These are phyloP conservation scores for Peromyscus maniculatus DNA, from an alignment of 2,113 vertebrate genomes.

Conservation along the genomic window DNA sequence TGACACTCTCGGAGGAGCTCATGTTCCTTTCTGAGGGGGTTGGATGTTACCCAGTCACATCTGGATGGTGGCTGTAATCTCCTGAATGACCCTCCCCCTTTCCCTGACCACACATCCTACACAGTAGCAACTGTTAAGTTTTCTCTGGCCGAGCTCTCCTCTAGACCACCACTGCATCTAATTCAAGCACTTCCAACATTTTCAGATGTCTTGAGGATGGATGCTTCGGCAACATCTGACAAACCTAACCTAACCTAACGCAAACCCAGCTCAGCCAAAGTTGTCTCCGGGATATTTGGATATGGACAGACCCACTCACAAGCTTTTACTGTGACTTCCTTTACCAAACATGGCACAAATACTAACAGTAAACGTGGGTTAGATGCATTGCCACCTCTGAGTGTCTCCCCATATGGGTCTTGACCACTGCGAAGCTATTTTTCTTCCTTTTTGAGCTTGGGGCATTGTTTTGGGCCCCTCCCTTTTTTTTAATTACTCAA, in stretches of 20 bases:
- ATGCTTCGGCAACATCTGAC: not conserved
- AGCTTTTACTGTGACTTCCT: not conserved
- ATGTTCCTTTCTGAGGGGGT: accelerated
- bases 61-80: not conserved
- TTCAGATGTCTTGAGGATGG: not conserved
- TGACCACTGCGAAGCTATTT: not conserved
- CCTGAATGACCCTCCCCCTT: not conserved
- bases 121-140: not conserved
- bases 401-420: not conserved
- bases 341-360: not conserved
- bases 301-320: not conserved
- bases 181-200: not conserved
- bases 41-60: not conserved
- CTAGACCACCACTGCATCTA: not conserved
- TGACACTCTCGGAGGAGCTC: no score
- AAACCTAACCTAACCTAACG: not conserved
- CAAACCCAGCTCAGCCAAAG: not conserved
- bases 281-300: not conserved
- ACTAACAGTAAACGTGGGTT: not conserved
- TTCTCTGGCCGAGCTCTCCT: not conserved
- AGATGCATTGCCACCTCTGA: not conserved
- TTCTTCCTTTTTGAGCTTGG: not conserved
- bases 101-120: no score
- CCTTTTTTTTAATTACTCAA: not conserved
- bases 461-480: not conserved